A percentile compares a stretch with the other conserved stretches of the same genome.
phyloP scores from a whole-genome alignment of 2,113 vertebrate species.

The Callocephalon fimbriatum region DNA sequence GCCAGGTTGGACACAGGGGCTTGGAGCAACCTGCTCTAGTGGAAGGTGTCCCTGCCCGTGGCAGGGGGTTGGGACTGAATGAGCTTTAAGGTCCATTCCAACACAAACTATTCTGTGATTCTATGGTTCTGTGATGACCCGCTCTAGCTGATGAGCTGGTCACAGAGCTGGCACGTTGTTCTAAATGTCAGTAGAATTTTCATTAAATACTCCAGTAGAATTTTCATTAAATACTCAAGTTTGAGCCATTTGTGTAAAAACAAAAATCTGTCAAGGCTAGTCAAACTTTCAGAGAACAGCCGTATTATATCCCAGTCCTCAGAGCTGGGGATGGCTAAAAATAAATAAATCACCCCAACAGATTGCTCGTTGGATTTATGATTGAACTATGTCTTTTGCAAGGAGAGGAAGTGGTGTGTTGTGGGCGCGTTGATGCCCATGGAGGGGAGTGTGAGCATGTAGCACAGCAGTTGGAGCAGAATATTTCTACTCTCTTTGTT shows the following conservation, averaged over 20 bases:
- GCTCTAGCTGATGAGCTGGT: not conserved
- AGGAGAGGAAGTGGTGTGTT: not conserved
- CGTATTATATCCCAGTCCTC: not conserved
- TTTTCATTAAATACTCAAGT: not conserved
- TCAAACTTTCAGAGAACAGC: not conserved
- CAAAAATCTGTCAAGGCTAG: slow-evolving; percentile 4
- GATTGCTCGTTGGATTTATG: slow-evolving; percentile 30
- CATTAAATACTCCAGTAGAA: not conserved
- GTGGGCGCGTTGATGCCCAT: not conserved
- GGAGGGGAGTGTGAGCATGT: fast-evolving
- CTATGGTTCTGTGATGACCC: not conserved
- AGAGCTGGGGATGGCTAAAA: slow-evolving; percentile 28
- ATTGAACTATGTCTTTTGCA: not conserved
- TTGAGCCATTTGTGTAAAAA: not conserved
- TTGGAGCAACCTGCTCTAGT: not conserved
- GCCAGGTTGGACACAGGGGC: no score
- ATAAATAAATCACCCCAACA: slow-evolving; percentile 46
- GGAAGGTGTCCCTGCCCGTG: not conserved
- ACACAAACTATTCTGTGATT: not conserved
- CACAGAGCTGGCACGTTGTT: not conserved
- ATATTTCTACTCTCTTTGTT: slow-evolving; percentile 7
- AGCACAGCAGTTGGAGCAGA: not conserved
- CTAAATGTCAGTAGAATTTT: not conserved
- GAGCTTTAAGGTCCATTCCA: not conserved
- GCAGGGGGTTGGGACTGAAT: not conserved